phyloP scores from a whole-genome alignment of 2,797 vertebrate genomes.

The Onychomys torridus region DNA sequence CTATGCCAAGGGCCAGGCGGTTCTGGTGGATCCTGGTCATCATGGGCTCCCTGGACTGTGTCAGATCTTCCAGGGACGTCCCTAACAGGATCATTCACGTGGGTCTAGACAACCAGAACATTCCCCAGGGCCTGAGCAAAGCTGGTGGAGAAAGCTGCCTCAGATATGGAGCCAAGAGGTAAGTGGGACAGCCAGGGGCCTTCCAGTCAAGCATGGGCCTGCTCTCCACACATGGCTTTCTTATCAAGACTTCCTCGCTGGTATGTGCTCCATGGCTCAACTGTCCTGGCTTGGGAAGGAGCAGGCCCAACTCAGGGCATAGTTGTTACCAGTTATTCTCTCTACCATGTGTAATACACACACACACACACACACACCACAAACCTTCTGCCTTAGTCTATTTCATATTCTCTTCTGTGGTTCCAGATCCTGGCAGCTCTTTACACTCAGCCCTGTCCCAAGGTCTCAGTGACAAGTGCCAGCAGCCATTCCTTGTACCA shows the following conservation, averaged over 20 bases:
- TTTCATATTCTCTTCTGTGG: neutral
- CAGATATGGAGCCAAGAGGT: neutral
- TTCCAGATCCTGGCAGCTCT: neutral
- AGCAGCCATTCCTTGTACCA: neutral
- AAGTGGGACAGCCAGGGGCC: fast-evolving
- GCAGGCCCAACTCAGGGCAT: neutral
- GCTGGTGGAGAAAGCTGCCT: neutral
- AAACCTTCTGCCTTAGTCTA: neutral
- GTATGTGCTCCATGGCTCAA: neutral
- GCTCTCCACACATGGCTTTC: neutral
- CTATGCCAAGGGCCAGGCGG: neutral
- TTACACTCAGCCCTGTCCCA: neutral
- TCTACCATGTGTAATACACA: neutral
- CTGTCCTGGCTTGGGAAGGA: neutral
- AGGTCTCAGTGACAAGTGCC: neutral
- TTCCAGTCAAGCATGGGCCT: neutral
- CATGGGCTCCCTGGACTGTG: neutral
- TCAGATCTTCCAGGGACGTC: neutral
- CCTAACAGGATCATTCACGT: neutral
- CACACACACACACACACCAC: neutral
- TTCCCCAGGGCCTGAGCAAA: fast-evolving
- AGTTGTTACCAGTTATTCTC: neutral
- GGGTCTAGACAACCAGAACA: fast-evolving
- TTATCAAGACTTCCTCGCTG: neutral
- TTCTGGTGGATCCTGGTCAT: neutral